Base-by-base conservation (phyloP, 1,140 invertebrate genomes). In the Steinernema khuongi region DNA sequence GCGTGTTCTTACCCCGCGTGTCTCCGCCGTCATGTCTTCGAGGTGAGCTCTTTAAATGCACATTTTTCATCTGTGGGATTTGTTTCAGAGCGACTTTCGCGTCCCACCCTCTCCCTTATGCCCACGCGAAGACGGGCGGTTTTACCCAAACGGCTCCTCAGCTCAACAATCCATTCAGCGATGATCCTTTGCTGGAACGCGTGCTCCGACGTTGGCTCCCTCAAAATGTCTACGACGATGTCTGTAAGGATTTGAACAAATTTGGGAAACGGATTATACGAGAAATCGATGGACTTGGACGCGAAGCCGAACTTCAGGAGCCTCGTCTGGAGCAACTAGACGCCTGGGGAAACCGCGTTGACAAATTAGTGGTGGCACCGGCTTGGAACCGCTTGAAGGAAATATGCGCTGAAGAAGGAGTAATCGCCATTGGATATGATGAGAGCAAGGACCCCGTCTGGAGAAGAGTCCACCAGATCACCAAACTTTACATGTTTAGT, bases 371-470 rank as follows among this genome's bases (percentile, higher is more conserved):
- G 73, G 86, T 44, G 2, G 89, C 88, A 1, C 88, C 84, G 26
- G 89, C 89, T 31, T 90, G 89, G 89, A 86, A 87, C 44, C 79
- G 85, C 74, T 86, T 89, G 85, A 89, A 90, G 76, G 80, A 84
- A 26, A 86, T 90, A 31, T 85, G 88, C 30, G 89, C 89, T 26
- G 86, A 88, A 80, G 89, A 90, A 82, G 89, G 89, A 1, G 80
- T 90, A 0, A 85, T 90, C 67, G 86, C 88, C 1, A 86, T 88
- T 74, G 88, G 87, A 7, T 90, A 90, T 83, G 88, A 89, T 73
- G 83, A 87, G 28, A 86, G 87, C 70, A 85, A 82, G 78, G 85
- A 76, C 41, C 60, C 73, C 14, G 70, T 44, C 81, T 82, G 76
- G 78, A 89, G 89, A 79, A 87, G 89, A 18, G 73, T 90, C 4